Base-by-base conservation (phyloP, 2,797 vertebrate species). In the Parauchenoglanis punctatus region DNA sequence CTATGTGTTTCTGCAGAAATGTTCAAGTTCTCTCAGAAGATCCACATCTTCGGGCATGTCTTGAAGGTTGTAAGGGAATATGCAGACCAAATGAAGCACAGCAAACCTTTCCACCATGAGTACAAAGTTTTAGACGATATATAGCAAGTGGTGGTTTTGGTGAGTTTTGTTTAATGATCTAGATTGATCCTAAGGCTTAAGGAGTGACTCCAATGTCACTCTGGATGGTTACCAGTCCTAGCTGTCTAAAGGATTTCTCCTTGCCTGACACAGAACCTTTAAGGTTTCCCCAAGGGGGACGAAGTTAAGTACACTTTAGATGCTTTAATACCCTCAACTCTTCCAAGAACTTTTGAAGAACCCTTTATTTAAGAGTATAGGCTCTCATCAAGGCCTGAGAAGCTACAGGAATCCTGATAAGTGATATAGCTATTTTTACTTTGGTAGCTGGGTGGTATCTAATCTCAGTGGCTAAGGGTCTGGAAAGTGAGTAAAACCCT, bases 401-500 rank as follows among this genome's bases (percentile, higher is more conserved):
- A 81, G 58, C 25, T 63, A 63, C 80, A 81, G 35, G 25, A 81
- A 49, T 46, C 80, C 80, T 81, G 13, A 63, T 18, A 61, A 46
- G 76, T 63, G 35, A 63, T 18, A 4, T n/a, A 2, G 12, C 40
- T 46, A 8, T 65, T 46, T 63, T 63, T 81, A 49, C 35, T 40
- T 18, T 12, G 18, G 52, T 59, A 59, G 54, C 12, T 81, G 13
- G 17, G 58, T 63, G 56, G 23, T 81, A 81, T 25, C 77, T 59
- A 40, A 59, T 81, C 23, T 81, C 59, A 63, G 40, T n/a, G 25
- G 23, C 40, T 81, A 17, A 80, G 56, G 4, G 0, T 80, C 56
- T 80, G 13, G 10, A 35, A 35, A 59, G 4, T 23, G 52, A 35
- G 20, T 58, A 12, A 58, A 35, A 81, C 35, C 11, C 35, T 13